These are phyloP conservation scores for Tipula confusa DNA, from an alignment of 2,888 invertebrate genomes.

Conservation along the genomic window DNA sequence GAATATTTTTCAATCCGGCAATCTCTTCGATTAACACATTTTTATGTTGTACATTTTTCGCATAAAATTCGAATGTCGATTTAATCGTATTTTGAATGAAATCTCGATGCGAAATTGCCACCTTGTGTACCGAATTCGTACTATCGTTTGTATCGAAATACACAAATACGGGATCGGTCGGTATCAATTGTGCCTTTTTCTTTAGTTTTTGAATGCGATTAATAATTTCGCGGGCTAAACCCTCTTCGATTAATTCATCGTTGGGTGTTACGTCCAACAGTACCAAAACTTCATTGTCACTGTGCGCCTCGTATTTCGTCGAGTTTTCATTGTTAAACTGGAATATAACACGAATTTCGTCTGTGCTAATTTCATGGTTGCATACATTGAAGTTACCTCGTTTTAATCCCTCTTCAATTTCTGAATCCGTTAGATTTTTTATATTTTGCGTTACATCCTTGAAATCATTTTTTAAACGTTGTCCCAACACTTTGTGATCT, in stretches of 20 bases:
- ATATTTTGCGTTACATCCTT: constrained; percentile 80
- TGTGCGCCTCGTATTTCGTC: constrained; percentile 80
- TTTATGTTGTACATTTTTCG: neutral
- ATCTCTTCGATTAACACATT: constrained; percentile 54
- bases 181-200: constrained; percentile 89
- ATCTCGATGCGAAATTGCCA: constrained; percentile 65
- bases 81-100: constrained; percentile 81
- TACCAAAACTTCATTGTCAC: constrained; percentile 84
- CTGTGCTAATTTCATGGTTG: constrained; percentile 71
- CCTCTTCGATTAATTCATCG: constrained; percentile 88
- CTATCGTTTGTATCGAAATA: constrained; percentile 63
- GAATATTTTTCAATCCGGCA: constrained; percentile 68
- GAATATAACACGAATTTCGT: constrained; percentile 80
- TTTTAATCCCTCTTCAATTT: constrained; percentile 70
- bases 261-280: constrained; percentile 86
- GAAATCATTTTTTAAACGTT: constrained; percentile 82
- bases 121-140: constrained; percentile 58
- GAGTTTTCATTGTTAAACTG: constrained; percentile 54
- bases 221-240: constrained; percentile 89
- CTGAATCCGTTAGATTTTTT: constrained; percentile 68
- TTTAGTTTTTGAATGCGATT: constrained; percentile 94
- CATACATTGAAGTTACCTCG: constrained; percentile 67
- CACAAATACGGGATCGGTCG: constrained; percentile 83
- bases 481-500: constrained; percentile 81
- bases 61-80: constrained; percentile 61